Evolutionary conservation across 2,888 invertebrate species (phyloP).

Genomic region (Ptilodon capucinus): DNA sequence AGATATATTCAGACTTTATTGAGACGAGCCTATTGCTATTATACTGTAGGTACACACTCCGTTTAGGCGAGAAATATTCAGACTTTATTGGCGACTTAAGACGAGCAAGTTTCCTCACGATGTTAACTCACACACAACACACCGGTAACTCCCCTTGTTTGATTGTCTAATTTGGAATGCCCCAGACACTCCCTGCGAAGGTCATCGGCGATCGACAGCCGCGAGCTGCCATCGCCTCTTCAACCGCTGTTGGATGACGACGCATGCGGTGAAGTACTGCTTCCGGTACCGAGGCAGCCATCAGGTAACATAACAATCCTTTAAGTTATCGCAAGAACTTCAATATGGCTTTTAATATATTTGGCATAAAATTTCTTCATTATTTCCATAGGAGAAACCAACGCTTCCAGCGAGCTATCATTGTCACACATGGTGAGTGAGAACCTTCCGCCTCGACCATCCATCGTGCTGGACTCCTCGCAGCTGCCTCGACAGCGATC

Average conservation of each 20-base stretch:
- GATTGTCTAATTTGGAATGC: too few species aligned
- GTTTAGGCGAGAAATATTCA: too few species aligned
- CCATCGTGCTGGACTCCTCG: conserved; percentile 77
- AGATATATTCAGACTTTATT: too few species aligned
- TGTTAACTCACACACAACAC: too few species aligned
- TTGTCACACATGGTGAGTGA: conserved; percentile 80
- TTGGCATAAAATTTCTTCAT: background rate
- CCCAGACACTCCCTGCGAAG: conserved; percentile 75
- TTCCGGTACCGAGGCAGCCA: conserved; percentile 77
- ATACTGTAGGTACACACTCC: too few species aligned
- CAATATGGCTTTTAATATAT: background rate
- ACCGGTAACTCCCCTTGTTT: too few species aligned
- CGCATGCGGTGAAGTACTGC: conserved; percentile 62
- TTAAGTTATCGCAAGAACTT: too few species aligned
- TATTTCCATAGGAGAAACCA: conserved; percentile 66
- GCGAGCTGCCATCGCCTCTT: conserved; percentile 73
- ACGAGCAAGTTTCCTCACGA: too few species aligned
- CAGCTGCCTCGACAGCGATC: conserved; percentile 76
- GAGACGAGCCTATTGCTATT: too few species aligned
- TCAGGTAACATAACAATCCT: too few species aligned
- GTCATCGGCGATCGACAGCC: conserved; percentile 84
- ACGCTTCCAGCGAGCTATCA: conserved; percentile 77
- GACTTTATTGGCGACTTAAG: too few species aligned
- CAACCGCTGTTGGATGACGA: conserved; percentile 71
- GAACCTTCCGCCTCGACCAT: conserved; percentile 73